Base-by-base conservation (phyloP, 2,113 vertebrate species). In the Procapra przewalskii region DNA sequence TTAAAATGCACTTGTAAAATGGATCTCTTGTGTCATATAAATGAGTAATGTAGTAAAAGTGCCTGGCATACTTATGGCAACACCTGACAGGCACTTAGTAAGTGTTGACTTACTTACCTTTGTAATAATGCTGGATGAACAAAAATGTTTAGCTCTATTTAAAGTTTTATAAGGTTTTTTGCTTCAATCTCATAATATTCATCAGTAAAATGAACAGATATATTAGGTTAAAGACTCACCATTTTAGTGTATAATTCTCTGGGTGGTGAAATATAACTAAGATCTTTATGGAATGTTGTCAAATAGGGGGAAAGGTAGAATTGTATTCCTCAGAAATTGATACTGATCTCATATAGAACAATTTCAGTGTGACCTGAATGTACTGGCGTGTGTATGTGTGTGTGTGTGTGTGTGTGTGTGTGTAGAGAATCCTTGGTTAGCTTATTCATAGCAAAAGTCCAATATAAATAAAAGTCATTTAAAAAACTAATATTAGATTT, bases 161-260 rank as follows among this genome's bases (percentile, higher is more conserved):
- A 84, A 87, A 94, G 31, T 86, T 98, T 83, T 80, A 2, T 33
- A 59, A 19, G 23, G 12, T 84, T 96, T 97, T 96, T 88, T 80
- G 8, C 93, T 85, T 45, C 4, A 54, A 27, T 93, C 64, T 95
- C 64, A 88, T 75, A 92, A 88, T 89, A 45, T 81, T 92, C 29
- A 82, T 90, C 62, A 87, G 15, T 80, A 43, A 93, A 94, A 88
- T 91, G 45, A 96, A 43, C 11, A 77, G 7, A 55, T 55, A 67
- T 48, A 16, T 82, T 67, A 94, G 55, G 17, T 9, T 77, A 54
- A 54, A 64, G n/a, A 43, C 48, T 45, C 60, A 67, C 3, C 7
- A 36, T 43, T 5, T 8, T 59, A 50, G 19, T 91, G 12, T 95
- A 17, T 13, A 86, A n/a, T 57, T 95, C 45, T 95, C 11, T 77